These are phyloP conservation scores for Alethe diademata DNA, from an alignment of 2,113 vertebrate genomes.

Conservation along the genomic window DNA sequence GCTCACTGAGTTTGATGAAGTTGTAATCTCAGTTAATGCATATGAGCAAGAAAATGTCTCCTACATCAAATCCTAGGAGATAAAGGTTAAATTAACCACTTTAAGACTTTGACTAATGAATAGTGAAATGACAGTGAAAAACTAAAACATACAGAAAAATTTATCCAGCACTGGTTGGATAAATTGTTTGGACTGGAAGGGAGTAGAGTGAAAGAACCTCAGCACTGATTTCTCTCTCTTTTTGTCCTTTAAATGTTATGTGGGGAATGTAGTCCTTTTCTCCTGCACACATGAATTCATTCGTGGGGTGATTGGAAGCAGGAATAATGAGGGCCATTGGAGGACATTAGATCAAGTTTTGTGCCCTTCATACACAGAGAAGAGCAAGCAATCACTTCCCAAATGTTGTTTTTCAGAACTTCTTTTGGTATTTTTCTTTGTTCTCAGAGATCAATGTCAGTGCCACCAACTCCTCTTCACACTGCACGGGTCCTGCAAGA, in stretches of 20 bases:
- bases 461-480: slow-evolving; percentile 93
- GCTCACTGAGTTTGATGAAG: neutral
- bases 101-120: neutral
- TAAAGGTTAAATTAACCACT: neutral
- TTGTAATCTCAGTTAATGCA: neutral
- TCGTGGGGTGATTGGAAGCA: neutral
- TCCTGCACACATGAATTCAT: neutral
- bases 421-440: neutral
- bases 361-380: neutral
- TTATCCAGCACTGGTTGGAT: neutral
- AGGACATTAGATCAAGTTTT: neutral
- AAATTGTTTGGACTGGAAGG: neutral
- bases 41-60: neutral
- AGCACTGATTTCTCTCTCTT: neutral
- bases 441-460: slow-evolving; percentile 88
- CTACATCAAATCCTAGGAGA: neutral
- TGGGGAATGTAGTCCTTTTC: neutral
- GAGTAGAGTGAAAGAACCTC: neutral
- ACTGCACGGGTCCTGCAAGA: slow-evolving; percentile 93
- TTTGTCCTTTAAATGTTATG: neutral
- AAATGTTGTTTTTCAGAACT: neutral
- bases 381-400: neutral
- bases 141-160: neutral
- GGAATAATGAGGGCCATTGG: neutral
- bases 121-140: neutral